Percentiles rank a stretch among this genome's conserved stretches.
phyloP scores from a whole-genome alignment of 1,140 invertebrate species.

The Battus philenor region DNA sequence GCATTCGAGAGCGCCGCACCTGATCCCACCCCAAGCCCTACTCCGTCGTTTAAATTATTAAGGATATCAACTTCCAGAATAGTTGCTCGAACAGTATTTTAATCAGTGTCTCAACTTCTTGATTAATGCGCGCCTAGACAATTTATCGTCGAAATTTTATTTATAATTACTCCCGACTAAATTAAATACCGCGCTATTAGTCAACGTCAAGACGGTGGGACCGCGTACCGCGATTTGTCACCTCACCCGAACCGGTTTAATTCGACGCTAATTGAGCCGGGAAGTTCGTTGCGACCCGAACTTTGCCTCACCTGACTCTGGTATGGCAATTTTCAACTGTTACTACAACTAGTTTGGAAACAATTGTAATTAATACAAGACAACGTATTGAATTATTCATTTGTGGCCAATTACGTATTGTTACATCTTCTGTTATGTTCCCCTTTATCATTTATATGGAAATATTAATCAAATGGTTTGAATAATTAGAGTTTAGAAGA shows the following conservation, averaged over 20 bases:
- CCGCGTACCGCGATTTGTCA: constrained; percentile 66
- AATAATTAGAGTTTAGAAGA: too few species aligned
- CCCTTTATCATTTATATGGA: too few species aligned
- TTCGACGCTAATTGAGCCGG: constrained; percentile 63
- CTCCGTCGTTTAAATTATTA: constrained; percentile 61
- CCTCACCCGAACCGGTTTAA: constrained; percentile 59
- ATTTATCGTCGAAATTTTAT: constrained; percentile 75
- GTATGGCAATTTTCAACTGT: constrained; percentile 47
- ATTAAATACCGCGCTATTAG: constrained; percentile 69
- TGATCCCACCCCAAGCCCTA: constrained; percentile 38
- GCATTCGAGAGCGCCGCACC: constrained; percentile 28
- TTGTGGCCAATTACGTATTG: background rate
- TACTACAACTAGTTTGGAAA: constrained; percentile 27
- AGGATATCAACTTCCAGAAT: constrained; percentile 70
- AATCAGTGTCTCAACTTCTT: constrained; percentile 78
- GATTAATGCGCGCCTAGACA: constrained; percentile 71
- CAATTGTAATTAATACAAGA: constrained; percentile 44
- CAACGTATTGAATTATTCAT: constrained; percentile 35
- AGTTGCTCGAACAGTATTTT: constrained; percentile 75
- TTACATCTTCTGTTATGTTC: background rate
- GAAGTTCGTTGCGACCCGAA: constrained; percentile 50
- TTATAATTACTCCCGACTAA: constrained; percentile 70
- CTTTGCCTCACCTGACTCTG: constrained; percentile 41
- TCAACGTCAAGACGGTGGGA: constrained; percentile 62
- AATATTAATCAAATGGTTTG: too few species aligned